These are phyloP conservation scores for Aspidapion aeneum DNA, from an alignment of 2,888 invertebrate genomes.

Conservation along the genomic window DNA sequence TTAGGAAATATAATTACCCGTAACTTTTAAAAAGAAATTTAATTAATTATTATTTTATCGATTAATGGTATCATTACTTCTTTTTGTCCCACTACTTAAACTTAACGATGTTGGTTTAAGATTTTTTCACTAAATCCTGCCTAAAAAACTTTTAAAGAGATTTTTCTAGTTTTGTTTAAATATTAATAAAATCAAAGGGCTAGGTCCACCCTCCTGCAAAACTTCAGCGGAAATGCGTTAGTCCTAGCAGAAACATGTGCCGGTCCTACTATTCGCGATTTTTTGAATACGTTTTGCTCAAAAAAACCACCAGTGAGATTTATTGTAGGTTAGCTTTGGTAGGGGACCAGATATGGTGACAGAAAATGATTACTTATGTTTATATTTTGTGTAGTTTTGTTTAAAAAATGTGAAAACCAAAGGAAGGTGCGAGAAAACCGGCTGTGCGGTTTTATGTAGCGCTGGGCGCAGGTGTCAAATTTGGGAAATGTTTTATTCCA, in stretches of 20 bases:
- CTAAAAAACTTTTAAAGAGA: too few relatives aligned
- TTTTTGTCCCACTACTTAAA: too few relatives aligned
- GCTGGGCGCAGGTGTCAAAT: background rate
- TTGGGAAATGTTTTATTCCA: background rate
- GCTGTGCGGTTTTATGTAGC: background rate
- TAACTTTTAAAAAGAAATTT: too few relatives aligned
- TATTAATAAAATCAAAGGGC: too few relatives aligned
- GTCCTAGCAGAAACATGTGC: constrained; percentile 39
- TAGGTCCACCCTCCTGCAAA: constrained; percentile 29
- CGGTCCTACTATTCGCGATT: constrained; percentile 29
- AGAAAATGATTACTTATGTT: constrained; percentile 45
- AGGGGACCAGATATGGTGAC: constrained; percentile 41
- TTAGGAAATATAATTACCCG: too few relatives aligned
- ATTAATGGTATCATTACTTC: too few relatives aligned
- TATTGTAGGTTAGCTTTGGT: constrained; percentile 18
- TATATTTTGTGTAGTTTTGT: background rate
- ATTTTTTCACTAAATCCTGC: too few relatives aligned
- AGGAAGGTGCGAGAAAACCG: background rate
- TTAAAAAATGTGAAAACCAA: background rate
- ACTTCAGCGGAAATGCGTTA: constrained; percentile 37
- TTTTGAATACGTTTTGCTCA: constrained; percentile 23
- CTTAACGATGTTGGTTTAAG: too few relatives aligned
- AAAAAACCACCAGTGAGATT: constrained; percentile 11
- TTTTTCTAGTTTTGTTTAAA: too few relatives aligned
- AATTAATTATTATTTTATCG: too few relatives aligned